phyloP scores from a whole-genome alignment of 2,113 vertebrate genomes.

The Spilogale gracilis region DNA sequence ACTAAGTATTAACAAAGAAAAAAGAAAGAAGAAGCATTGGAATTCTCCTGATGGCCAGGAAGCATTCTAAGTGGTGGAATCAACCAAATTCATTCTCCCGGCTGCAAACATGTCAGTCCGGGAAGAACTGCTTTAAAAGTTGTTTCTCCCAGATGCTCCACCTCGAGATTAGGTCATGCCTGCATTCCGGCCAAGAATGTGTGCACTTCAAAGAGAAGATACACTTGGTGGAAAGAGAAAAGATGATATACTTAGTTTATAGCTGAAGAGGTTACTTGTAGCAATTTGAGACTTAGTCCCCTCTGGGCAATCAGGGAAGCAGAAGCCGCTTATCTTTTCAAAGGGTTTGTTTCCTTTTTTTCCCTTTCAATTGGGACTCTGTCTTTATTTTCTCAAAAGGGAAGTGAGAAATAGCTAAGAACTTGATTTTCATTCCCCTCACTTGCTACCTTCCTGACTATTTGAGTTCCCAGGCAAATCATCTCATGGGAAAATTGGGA shows the following conservation, averaged over 20 bases:
- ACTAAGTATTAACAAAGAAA: not conserved
- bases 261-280: constrained; percentile 28
- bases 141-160: not conserved
- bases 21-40: not conserved
- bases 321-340: not conserved
- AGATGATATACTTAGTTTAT: constrained; percentile 33
- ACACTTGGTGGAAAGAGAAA: constrained; percentile 11
- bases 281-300: not conserved
- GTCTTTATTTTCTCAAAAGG: not conserved
- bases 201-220: not conserved
- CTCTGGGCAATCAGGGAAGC: not conserved
- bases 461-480: not conserved
- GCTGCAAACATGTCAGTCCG: not conserved
- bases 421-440: constrained; percentile 27
- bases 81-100: not conserved
- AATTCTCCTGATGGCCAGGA: not conserved
- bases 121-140: not conserved
- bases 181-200: not conserved
- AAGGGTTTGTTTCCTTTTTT: not conserved
- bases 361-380: not conserved
- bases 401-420: not conserved
- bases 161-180: constrained; percentile 42
- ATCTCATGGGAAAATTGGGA: not conserved
- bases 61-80: not conserved
- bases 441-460: not conserved